phyloP scores from a whole-genome alignment of 2,113 vertebrate species.

The zebrafish (Danio rerio) region GRCz12tu NC_133189.1:36760001-36760500 shows the following conservation, averaged over 20 bases:
- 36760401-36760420: constrained; percentile 42
- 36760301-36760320: constrained; percentile 99
- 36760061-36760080: no score
- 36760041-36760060: no score
- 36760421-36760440: constrained; percentile 12
- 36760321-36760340: constrained; percentile 97
- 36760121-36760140: neutral
- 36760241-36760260: neutral
- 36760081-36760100: neutral
- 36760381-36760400: constrained; percentile 90
- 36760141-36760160: constrained; percentile 13
- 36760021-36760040: no score
- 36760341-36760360: constrained; percentile 98
- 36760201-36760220: neutral
- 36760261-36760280: neutral
- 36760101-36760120: constrained; percentile 1
- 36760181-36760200: neutral
- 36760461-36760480: no score
- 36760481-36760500: no score
- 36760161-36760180: neutral
- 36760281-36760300: constrained; percentile 97
- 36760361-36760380: constrained; percentile 98
- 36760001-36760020: no score
- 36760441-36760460: neutral
- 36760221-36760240: neutral